Conservation (phyloP, 1,140 invertebrate genomes). For the Calosoma granatense region DNA sequence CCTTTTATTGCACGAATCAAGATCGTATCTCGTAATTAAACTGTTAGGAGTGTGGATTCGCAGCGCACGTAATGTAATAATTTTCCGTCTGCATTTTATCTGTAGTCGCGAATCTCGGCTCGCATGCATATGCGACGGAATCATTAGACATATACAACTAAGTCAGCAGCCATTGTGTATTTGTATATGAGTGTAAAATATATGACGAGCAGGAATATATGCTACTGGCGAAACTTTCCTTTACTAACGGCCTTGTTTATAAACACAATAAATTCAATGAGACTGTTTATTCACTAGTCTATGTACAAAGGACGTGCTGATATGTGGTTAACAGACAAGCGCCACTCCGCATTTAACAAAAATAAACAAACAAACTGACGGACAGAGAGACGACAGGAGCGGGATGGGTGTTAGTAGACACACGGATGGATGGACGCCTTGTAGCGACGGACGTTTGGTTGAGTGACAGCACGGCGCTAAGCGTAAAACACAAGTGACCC, state of each 20-base stretch:
- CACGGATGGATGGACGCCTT: too few species aligned
- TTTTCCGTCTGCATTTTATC: not conserved
- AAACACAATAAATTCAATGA: not conserved
- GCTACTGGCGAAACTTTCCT: not conserved
- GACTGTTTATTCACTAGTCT: not conserved
- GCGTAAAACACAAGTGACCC: not conserved
- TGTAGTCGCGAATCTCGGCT: not conserved
- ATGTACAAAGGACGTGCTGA: not conserved
- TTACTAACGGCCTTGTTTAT: not conserved
- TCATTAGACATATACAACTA: not conserved
- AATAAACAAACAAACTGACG: not conserved
- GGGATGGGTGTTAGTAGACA: too few species aligned
- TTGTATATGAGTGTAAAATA: too few species aligned
- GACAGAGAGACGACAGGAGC: too few species aligned
- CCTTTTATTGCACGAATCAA: not conserved
- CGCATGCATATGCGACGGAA: not conserved
- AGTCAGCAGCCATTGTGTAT: too few species aligned
- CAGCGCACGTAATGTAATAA: not conserved
- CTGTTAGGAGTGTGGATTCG: not conserved
- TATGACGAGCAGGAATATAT: too few species aligned
- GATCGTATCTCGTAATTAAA: slow-evolving; percentile 4
- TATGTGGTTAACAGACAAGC: not conserved
- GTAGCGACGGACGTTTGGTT: not conserved
- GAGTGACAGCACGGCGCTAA: too few species aligned
- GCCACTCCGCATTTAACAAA: not conserved